Evolutionary conservation across 2,888 invertebrate species (phyloP).

Genomic region (Drosophila paucipuncta): DNA sequence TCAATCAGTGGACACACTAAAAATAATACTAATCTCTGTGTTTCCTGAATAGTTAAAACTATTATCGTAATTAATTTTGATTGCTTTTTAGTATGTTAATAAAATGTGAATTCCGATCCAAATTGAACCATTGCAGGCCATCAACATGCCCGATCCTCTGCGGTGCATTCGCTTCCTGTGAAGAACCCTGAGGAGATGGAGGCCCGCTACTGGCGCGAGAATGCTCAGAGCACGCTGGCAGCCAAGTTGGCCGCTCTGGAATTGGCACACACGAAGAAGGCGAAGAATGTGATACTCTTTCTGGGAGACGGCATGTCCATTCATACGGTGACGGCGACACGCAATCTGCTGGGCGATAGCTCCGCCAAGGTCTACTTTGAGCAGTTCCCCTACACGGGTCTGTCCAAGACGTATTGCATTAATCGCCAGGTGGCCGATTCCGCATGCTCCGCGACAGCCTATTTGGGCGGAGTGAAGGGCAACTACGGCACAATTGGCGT

Average conservation of each 20-base stretch:
- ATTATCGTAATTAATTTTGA: background rate
- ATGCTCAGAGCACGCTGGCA: conserved; percentile 79
- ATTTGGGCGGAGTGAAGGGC: conserved; percentile 91
- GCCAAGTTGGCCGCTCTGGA: conserved; percentile 69
- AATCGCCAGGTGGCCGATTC: conserved; percentile 93
- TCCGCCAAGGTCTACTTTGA: conserved; percentile 88
- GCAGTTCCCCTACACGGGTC: conserved; percentile 87
- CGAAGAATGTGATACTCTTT: conserved; percentile 89
- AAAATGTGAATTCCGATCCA: too few relatives aligned
- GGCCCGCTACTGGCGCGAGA: conserved; percentile 80
- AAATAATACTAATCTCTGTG: background rate
- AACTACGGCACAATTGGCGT: conserved; percentile 92
- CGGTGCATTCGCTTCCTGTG: conserved; percentile 33
- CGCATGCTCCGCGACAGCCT: conserved; percentile 93
- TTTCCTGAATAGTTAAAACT: background rate
- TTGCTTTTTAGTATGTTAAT: too few relatives aligned
- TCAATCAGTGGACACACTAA: background rate
- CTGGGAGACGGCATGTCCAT: conserved; percentile 92
- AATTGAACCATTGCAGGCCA: conserved; percentile 55
- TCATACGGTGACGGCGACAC: conserved; percentile 89
- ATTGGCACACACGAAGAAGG: conserved; percentile 67
- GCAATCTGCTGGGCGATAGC: conserved; percentile 89
- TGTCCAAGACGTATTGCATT: conserved; percentile 90
- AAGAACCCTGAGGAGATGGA: conserved; percentile 70
- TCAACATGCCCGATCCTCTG: conserved; percentile 32